Evolutionary conservation across 2,888 invertebrate species (phyloP).

Genomic region (Drepanosiphum platanoidis): DNA sequence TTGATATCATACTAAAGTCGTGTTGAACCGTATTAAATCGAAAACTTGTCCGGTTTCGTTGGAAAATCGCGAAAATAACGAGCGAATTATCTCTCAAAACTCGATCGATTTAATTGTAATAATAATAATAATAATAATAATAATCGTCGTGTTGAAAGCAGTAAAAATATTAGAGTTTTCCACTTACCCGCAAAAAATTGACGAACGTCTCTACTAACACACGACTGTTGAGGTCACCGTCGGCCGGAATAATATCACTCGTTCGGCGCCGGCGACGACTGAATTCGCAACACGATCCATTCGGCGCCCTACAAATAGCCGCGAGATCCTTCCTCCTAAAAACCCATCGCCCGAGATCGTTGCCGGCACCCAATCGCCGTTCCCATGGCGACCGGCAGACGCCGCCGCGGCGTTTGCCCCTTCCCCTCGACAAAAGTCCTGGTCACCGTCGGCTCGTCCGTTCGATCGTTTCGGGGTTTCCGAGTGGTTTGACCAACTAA

Average conservation of each 20-base stretch:
- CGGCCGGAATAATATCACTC: constrained; percentile 51
- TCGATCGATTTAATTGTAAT: too few species aligned
- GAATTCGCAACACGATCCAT: constrained; percentile 58
- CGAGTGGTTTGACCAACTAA: neutral
- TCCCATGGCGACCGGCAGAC: constrained; percentile 25
- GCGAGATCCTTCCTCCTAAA: constrained; percentile 55
- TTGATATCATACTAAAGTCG: too few species aligned
- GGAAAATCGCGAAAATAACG: neutral
- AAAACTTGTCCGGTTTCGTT: too few species aligned
- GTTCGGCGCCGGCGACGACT: constrained; percentile 48
- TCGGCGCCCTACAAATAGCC: constrained; percentile 61
- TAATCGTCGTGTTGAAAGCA: neutral
- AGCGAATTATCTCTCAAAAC: neutral
- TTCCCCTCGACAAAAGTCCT: neutral
- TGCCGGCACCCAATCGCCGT: constrained; percentile 45
- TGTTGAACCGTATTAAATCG: too few species aligned
- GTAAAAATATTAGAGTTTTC: constrained; percentile 21
- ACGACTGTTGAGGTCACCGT: constrained; percentile 59
- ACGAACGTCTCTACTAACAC: constrained; percentile 15
- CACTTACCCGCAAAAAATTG: constrained; percentile 44
- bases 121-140: neutral
- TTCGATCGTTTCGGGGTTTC: neutral
- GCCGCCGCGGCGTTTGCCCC: constrained; percentile 14
- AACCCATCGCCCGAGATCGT: constrained; percentile 37
- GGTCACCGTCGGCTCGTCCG: neutral